These are phyloP conservation scores for Scalopus aquaticus DNA, from an alignment of 2,113 vertebrate species.

Conservation along the genomic window DNA sequence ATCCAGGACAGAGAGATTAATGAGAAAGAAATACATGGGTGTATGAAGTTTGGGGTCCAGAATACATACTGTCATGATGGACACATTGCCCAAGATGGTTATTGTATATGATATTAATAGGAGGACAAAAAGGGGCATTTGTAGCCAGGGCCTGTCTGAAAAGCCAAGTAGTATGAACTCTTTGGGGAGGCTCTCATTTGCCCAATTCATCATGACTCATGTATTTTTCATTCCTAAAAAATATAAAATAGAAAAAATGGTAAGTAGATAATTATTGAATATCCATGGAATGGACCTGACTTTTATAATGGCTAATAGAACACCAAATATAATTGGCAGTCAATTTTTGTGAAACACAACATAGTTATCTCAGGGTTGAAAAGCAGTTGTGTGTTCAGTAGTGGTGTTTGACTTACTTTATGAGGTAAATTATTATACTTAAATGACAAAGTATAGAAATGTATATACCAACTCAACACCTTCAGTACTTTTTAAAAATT, in stretches of 20 bases:
- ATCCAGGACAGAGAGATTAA: constrained; percentile 53
- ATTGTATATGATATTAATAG: constrained; percentile 21
- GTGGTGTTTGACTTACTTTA: neutral
- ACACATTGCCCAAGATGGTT: constrained; percentile 52
- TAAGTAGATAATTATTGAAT: neutral
- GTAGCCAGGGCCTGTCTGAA: constrained; percentile 37
- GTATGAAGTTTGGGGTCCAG: constrained; percentile 35
- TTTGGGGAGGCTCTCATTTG: neutral
- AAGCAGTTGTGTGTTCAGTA: neutral
- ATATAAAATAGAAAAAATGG: neutral
- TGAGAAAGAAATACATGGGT: constrained; percentile 47
- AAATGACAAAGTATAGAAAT: neutral
- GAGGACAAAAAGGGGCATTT: neutral
- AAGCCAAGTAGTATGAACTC: constrained; percentile 55
- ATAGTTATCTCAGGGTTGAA: neutral
- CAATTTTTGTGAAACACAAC: neutral
- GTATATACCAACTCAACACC: too few relatives aligned
- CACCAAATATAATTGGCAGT: neutral
- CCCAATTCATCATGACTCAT: neutral
- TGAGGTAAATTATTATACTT: neutral
- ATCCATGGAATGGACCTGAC: neutral
- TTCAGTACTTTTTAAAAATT: too few relatives aligned
- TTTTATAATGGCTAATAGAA: neutral
- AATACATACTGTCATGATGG: constrained; percentile 38
- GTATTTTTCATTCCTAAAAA: constrained; percentile 28